Evolutionary conservation across 2,797 vertebrate species (phyloP), one percentile per base, ranked within the genome.

Genomic region (Parauchenoglanis punctatus): DNA sequence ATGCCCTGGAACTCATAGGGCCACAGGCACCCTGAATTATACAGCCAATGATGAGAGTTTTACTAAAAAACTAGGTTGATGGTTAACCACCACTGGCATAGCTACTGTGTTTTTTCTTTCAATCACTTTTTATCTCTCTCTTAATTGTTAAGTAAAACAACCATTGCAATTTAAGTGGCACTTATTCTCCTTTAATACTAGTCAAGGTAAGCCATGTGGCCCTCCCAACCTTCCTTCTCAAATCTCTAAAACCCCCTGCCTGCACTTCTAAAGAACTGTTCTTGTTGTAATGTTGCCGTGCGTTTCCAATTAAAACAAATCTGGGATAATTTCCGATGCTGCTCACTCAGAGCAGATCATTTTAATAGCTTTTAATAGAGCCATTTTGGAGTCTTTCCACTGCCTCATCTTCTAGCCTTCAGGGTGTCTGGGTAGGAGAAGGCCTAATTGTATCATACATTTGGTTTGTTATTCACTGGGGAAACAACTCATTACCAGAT

Each of bases 11-110:
- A 98, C 92, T 96, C 97, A 73, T 97, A 98, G 95, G 95, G 97
- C 89, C 96, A 97, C 88, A 96, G 97, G 91, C 97, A 97, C 93
- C 96, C 97, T 78, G 97, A 98, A 96, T 97, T 97, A 96, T 98
- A 97, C 93, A 96, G 97, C 98, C 91, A 98, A 98, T 6, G 97
- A 97, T 89, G 97, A 98, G 94, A 95, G 97, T 7, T 97, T 97
- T 92, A 96, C 96, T 90, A 98, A 98, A 94, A 46, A 97, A 98
- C 95, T 99, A 97, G 87, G 97, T 97, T 94, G 97, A 97, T 93
- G 98, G 97, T 96, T 98, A 96, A 96, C 95, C 83, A 13, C 67
- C 63, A 88, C 83, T 86, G 67, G 56, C 35, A 87, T 87, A 12
- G 49, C 46, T 15, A 49, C 2, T n/a, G 46, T 49, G 44, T 49